Conservation (phyloP, 1,140 invertebrate genomes). For the Nasonia giraulti region DNA sequence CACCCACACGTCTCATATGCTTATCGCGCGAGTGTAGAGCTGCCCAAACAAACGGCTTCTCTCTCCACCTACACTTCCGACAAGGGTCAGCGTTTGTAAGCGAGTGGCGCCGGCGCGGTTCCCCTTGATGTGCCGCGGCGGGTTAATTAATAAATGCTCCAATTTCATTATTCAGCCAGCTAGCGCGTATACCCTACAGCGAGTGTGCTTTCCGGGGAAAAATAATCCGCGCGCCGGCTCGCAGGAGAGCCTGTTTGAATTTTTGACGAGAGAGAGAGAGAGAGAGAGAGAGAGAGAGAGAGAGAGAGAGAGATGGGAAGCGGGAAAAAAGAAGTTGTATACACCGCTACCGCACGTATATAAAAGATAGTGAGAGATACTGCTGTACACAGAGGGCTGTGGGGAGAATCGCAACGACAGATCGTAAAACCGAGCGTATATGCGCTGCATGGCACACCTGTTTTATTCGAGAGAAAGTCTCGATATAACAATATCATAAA, state of each 20-base stretch:
- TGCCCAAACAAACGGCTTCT: background rate
- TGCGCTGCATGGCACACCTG: background rate
- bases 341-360: background rate
- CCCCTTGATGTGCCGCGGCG: background rate
- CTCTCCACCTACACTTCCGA: background rate
- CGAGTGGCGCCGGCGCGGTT: background rate
- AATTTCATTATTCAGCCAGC: constrained; percentile 51
- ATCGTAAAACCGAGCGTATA: background rate
- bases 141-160: constrained; percentile 52
- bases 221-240: constrained; percentile 30
- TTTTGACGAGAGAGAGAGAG: background rate
- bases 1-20: background rate
- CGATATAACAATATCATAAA: constrained; percentile 25
- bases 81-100: background rate
- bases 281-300: no score
- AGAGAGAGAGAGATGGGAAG: no score
- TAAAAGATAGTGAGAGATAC: constrained; percentile 3
- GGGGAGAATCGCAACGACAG: background rate
- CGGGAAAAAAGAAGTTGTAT: background rate
- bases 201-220: constrained; percentile 45
- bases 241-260: background rate
- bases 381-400: background rate
- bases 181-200: background rate
- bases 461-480: constrained; percentile 9
- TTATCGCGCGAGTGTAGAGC: background rate